Evolutionary conservation across 2,797 vertebrate genomes (phyloP).

Genomic region (Periparus ater): DNA sequence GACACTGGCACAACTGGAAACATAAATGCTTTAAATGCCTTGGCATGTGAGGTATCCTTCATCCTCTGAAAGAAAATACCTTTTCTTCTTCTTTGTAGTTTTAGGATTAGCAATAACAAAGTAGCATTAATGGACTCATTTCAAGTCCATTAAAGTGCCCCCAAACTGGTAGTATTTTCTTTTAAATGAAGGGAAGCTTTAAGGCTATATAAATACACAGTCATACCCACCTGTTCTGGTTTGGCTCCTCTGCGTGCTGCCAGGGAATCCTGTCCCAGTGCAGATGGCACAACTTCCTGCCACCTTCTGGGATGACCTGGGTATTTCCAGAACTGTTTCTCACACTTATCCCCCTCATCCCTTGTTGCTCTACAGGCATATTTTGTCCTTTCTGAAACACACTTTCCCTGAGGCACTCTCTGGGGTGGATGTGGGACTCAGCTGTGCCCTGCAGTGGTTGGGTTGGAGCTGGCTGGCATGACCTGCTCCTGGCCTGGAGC

Average conservation of each 20-base stretch:
- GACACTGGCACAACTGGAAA: neutral
- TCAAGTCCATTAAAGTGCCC: neutral
- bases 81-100: neutral
- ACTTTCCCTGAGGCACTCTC: neutral
- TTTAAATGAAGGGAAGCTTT: neutral
- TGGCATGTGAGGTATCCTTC: neutral
- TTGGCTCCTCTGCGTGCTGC: fast-evolving
- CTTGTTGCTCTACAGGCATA: neutral
- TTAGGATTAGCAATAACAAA: neutral
- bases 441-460: neutral
- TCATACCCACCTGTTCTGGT: neutral
- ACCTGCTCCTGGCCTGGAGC: fast-evolving
- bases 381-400: neutral
- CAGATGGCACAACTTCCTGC: fast-evolving
- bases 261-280: too few relatives aligned
- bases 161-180: neutral
- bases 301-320: neutral
- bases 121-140: neutral
- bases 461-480: neutral
- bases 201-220: neutral
- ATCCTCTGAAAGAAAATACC: neutral
- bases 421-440: fast-evolving
- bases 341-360: neutral
- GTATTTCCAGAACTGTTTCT: neutral
- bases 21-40: neutral